A percentile compares a stretch with the other conserved stretches of the same genome.
Evolutionary conservation across 2,888 invertebrate genomes (phyloP).

Genomic region (Pycnomerus fuliginosus): DNA sequence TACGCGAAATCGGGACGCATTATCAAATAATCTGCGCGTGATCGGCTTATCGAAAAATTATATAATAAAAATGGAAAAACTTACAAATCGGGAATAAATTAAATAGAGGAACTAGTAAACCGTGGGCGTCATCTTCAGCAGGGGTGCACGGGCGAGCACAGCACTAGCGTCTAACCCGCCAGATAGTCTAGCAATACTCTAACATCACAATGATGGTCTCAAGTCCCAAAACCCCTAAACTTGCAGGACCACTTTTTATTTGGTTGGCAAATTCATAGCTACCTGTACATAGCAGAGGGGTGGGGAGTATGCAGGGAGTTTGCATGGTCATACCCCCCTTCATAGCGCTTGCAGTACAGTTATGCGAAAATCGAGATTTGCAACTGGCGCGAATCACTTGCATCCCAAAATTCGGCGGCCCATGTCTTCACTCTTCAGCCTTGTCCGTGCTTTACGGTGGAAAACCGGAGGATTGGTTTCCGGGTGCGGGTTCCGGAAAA

Average conservation of each 20-base stretch:
- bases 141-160: constrained; percentile 37
- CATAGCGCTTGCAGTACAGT: constrained; percentile 45
- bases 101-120: no score
- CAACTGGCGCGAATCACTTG: constrained; percentile 29
- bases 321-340: constrained; percentile 42
- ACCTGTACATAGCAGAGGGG: constrained; percentile 50
- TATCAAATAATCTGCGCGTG: no score
- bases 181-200: constrained; percentile 55
- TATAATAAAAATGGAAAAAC: no score
- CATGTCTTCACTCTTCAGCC: no score
- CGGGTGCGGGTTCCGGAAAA: no score
- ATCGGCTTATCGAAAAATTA: no score
- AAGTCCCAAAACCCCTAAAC: constrained; percentile 56
- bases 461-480: no score
- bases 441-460: no score
- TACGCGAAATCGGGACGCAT: no score
- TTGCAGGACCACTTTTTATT: constrained; percentile 65
- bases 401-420: background rate
- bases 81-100: no score
- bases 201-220: constrained; percentile 50
- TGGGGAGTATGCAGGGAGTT: constrained; percentile 39
- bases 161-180: constrained; percentile 51
- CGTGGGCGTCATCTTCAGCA: constrained; percentile 37
- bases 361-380: constrained; percentile 52
- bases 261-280: constrained; percentile 64